Conservation (phyloP, 2,113 vertebrate genomes). For the Laticauda colubrina region DNA sequence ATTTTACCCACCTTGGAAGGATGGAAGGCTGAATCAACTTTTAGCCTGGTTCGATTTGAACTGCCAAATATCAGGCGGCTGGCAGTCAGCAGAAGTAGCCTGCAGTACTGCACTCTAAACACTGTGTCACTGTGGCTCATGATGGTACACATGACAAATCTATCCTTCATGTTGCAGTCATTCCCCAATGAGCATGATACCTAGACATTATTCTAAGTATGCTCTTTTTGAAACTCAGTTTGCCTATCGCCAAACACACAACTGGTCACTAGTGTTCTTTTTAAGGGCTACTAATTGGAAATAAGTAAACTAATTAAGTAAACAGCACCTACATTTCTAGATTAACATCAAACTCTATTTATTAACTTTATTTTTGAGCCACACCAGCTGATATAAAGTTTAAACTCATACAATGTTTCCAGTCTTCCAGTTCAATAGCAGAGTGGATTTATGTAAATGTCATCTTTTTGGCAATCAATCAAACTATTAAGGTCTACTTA, state of each 20-base stretch:
- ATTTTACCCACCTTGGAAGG: too few species aligned
- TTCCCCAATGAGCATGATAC: not conserved
- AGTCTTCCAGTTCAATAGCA: constrained; percentile 57
- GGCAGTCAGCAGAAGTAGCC: too few species aligned
- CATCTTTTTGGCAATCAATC: constrained; percentile 68
- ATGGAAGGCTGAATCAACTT: too few species aligned
- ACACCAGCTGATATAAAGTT: constrained; percentile 39
- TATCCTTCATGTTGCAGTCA: not conserved
- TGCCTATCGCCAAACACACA: not conserved
- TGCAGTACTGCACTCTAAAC: too few species aligned
- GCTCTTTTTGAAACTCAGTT: not conserved
- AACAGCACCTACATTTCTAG: constrained; percentile 44
- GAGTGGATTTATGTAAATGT: constrained; percentile 64
- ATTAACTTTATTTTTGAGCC: constrained; percentile 12
- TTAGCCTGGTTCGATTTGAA: too few species aligned
- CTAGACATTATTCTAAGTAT: not conserved
- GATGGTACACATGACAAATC: not conserved
- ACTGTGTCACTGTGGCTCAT: too few species aligned
- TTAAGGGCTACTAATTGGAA: constrained; percentile 16
- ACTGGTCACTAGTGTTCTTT: not conserved
- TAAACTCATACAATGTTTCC: constrained; percentile 56
- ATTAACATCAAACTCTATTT: constrained; percentile 43
- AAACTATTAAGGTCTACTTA: constrained; percentile 51
- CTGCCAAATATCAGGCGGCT: too few species aligned
- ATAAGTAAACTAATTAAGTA: constrained; percentile 23